Evolutionary conservation across 2,888 invertebrate genomes (phyloP).

Genomic region (Nomada ferruginata): DNA sequence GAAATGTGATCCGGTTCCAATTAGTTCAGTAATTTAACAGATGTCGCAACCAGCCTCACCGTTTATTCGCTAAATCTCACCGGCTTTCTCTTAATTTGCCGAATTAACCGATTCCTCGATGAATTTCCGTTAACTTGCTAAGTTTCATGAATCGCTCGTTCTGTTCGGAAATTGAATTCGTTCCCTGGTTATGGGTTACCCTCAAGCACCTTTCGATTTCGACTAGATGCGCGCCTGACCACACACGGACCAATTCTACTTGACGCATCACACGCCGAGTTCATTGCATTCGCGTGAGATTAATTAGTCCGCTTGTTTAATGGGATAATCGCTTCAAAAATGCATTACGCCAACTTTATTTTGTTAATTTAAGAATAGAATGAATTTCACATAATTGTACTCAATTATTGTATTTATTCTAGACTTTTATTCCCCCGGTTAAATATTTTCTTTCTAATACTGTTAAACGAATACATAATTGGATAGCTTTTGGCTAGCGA

Average conservation of each 20-base stretch:
- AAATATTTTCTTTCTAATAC: too few species aligned
- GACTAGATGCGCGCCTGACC: conserved; percentile 1
- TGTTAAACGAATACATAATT: too few species aligned
- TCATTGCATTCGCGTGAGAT: too few species aligned
- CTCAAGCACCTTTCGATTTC: too few species aligned
- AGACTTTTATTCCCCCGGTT: too few species aligned
- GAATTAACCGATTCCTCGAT: conserved; percentile 25
- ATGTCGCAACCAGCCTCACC: neutral
- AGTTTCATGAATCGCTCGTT: conserved; percentile 21
- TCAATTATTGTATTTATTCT: too few species aligned
- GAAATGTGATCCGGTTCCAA: conserved; percentile 7
- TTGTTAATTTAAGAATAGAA: too few species aligned
- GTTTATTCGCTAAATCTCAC: conserved; percentile 32
- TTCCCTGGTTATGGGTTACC: neutral
- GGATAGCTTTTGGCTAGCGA: too few species aligned
- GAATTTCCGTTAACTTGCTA: conserved; percentile 19
- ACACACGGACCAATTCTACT: conserved; percentile 23
- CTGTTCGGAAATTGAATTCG: conserved; percentile 20
- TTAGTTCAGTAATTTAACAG: conserved; percentile 23
- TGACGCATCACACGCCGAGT: neutral
- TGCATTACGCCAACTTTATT: too few species aligned
- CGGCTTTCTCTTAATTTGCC: conserved; percentile 32
- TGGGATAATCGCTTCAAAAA: too few species aligned
- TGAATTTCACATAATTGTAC: too few species aligned
- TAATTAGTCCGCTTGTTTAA: conserved; percentile 2